Base-by-base conservation (phyloP, 2,888 invertebrate genomes). In the Thecocarcelia acutangulata region DNA sequence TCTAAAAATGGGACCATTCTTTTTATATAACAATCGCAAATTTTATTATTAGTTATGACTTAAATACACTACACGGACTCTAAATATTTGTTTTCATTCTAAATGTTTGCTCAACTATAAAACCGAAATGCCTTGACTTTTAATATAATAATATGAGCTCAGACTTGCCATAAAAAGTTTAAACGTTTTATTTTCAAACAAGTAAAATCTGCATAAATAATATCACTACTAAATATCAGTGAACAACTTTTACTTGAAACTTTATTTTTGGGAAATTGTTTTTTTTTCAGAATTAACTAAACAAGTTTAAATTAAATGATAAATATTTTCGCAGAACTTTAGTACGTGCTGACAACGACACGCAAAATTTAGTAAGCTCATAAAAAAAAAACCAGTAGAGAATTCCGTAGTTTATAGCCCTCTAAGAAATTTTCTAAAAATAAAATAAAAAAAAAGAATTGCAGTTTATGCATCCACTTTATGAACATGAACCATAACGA, bases 291-390 rank as follows among this genome's bases (percentile, higher is more conserved):
- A 72, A 64, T 73, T 73, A 58, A 28, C 59, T 68, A 76, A 52
- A 74, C 46, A 74, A 82, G 69, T 82, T 78, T 58, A 78, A 70
- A 59, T 82, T 82, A 78, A 74, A 78, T 74, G 70, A 78, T 69
- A 82, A 76, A 76, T 52, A 76, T 54, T 82, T 78, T 70, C 52
- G 21, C 50, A 44, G n/a, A 58, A 78, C 72, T 78, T 66, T 37
- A 59, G 72, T 66, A 78, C 72, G 72, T 78, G 72, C 59, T 17
- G 19, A 19, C 37, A 72, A 11, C 52, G 19, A 19, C 19, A 54
- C 13, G 28, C 11, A 56, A 50, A 76, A 17, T 2, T 17, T 2
- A 56, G 17, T 3, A 48, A 56, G 46, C 13, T 3, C 48, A 33
- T 15, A 24, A 17, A 42, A 15, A 76, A 52, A 42, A 58, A 52